phyloP scores from a whole-genome alignment of 2,113 vertebrate genomes.

The Stictonetta naevosa region DNA sequence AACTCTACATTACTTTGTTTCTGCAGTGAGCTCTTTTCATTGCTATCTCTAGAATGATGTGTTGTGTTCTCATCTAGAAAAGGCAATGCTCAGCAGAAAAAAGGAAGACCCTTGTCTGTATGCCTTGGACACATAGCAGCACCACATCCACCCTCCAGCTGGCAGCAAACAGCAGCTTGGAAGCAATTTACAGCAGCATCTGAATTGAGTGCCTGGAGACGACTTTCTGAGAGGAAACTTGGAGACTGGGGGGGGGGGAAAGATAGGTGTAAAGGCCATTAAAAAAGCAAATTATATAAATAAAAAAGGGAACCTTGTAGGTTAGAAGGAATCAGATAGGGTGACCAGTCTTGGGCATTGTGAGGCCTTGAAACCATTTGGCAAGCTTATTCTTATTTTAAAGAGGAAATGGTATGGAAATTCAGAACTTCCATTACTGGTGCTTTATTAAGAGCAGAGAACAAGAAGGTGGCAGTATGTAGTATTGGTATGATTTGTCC shows the following conservation, averaged over 20 bases:
- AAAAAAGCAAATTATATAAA: neutral
- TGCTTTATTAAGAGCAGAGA: neutral
- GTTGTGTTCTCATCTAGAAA: neutral
- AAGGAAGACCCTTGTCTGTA: neutral
- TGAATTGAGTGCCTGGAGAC: fast-evolving
- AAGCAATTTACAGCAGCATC: neutral
- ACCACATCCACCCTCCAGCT: fast-evolving
- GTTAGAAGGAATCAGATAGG: neutral
- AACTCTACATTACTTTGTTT: neutral
- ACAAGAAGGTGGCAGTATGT: neutral
- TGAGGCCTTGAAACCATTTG: neutral
- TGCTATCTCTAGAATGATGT: neutral
- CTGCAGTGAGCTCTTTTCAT: neutral
- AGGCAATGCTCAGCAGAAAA: neutral
- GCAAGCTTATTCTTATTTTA: neutral
- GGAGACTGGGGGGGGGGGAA: neutral
- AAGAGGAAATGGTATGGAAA: neutral
- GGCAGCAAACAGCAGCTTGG: neutral
- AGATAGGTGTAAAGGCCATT: neutral
- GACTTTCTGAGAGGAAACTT: neutral
- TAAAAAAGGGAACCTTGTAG: neutral
- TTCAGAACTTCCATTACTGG: neutral
- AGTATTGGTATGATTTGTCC: neutral
- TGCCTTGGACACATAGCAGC: neutral
- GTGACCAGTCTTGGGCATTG: neutral